Base-by-base conservation (phyloP, 1,140 invertebrate genomes). In the Colletes gigas region DNA sequence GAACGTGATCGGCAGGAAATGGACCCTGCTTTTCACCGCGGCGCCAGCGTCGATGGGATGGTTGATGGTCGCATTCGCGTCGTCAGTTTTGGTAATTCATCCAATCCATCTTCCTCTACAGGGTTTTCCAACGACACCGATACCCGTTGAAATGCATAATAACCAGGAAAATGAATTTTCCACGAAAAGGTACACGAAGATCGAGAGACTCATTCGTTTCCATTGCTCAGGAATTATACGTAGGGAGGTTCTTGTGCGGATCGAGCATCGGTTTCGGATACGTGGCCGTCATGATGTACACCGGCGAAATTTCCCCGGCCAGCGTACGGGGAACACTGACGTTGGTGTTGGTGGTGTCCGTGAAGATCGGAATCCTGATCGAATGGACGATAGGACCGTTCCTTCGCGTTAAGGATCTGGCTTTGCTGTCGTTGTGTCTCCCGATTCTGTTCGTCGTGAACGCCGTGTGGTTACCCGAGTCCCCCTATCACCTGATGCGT, bases 401-500 rank as follows among this genome's bases (percentile, higher is more conserved):
- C 81, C 92, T 95, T 1, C 94, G 93, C 39, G 94, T 94, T 57
- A 92, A 94, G 30, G 93, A 94, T 8, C 90, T 95, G 4, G 94
- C 94, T 1, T 91, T 94, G 55, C 92, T 95, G 57, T 94, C 94
- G 50, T 91, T 94, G 55, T 81, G 91, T 0, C 87, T 94, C 59
- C 93, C 95, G 0, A 90, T 95, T 1, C 81, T 96, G 3, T 95
- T 95, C 73, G 90, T 95, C 0, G 75, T 95, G 3, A 93, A 93
- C 5, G 95, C 96, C 87, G 92, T 94, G 44, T 95, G 94, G 78
- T 94, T 97, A 90, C 96, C 96, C 0, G 97, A 97, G 91, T 96
- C 96, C 10, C 97, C 97, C 0, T 95, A 97, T 81, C 96, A 95
- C 84, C 93, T 94, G 60, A 91, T 96, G 2, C 94, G 94, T 70